Evolutionary conservation across 2,797 vertebrate species (phyloP).

Genomic region (Gymnoscopelus microlampas): DNA sequence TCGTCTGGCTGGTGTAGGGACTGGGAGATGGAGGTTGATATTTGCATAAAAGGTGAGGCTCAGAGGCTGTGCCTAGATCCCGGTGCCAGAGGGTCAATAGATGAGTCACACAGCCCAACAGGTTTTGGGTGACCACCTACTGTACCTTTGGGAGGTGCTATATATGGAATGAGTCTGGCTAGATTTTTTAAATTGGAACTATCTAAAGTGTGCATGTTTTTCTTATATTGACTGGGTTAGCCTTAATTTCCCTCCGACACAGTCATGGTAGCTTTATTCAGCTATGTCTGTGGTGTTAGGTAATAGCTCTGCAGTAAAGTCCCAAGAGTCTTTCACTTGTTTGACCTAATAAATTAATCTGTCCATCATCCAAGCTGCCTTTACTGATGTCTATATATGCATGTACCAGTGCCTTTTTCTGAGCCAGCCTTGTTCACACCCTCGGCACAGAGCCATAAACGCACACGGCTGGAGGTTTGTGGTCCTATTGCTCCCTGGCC

Average conservation of each 20-base stretch:
- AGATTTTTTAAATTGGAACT: constrained; percentile 35
- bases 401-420: not conserved
- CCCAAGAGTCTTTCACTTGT: not conserved
- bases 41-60: constrained; percentile 46
- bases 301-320: constrained; percentile 21
- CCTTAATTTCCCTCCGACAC: constrained; percentile 46
- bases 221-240: constrained; percentile 25
- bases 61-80: constrained; percentile 23
- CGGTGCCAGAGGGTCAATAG: constrained; percentile 43
- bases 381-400: not conserved
- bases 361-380: constrained; percentile 4
- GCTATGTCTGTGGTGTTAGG: constrained; percentile 3
- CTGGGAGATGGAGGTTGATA: constrained; percentile 5
- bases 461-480: constrained; percentile 30
- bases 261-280: constrained; percentile 11
- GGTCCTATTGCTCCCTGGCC: constrained; percentile 8
- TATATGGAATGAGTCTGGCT: constrained; percentile 40
- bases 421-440: constrained; percentile 6
- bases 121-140: constrained; percentile 28
- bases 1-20: not conserved
- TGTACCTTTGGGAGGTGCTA: constrained; percentile 7
- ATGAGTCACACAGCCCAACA: constrained; percentile 53
- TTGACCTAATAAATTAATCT: not conserved
- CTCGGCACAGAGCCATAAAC: constrained; percentile 22
- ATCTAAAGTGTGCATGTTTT: not conserved